phyloP scores from a whole-genome alignment of 2,888 invertebrate species.

The Lissonota sp. region DNA sequence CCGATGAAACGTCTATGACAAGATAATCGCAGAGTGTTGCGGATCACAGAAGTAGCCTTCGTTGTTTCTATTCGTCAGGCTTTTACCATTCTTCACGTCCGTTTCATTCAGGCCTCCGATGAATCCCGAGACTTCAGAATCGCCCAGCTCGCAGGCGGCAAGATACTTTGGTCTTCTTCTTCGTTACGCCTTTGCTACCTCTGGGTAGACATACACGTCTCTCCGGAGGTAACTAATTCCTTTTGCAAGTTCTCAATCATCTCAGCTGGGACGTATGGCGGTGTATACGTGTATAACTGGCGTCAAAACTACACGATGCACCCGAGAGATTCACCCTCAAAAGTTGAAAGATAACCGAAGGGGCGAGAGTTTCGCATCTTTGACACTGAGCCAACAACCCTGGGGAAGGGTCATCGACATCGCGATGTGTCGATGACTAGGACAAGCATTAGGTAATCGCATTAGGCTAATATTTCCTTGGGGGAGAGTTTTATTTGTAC shows the following conservation, averaged over 20 bases:
- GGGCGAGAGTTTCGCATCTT: slow-evolving; percentile 41
- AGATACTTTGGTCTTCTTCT: not conserved
- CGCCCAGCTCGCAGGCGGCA: no score
- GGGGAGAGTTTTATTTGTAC: no score
- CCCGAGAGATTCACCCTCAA: slow-evolving; percentile 32
- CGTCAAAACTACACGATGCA: slow-evolving; percentile 35
- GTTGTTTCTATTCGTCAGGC: slow-evolving; percentile 39
- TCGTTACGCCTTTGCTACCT: slow-evolving; percentile 49
- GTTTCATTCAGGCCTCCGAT: slow-evolving; percentile 43
- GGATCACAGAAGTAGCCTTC: slow-evolving; percentile 36
- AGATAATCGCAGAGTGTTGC: slow-evolving; percentile 76
- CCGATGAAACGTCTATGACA: slow-evolving; percentile 76
- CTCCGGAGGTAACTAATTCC: slow-evolving; percentile 56
- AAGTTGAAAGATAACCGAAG: slow-evolving; percentile 45
- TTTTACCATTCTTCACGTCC: slow-evolving; percentile 39
- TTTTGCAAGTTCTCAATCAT: slow-evolving; percentile 63
- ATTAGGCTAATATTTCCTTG: no score
- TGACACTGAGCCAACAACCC: no score
- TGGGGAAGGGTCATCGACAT: no score
- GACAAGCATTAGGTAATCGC: no score
- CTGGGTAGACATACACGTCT: slow-evolving; percentile 4
- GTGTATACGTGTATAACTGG: slow-evolving; percentile 43
- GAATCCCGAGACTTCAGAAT: slow-evolving; percentile 20
- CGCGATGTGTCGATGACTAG: no score
- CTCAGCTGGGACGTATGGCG: slow-evolving; percentile 39